Evolutionary conservation across 2,888 invertebrate species (phyloP), one percentile per base, ranked within the genome.

Genomic region (Helicoverpa assulta): DNA sequence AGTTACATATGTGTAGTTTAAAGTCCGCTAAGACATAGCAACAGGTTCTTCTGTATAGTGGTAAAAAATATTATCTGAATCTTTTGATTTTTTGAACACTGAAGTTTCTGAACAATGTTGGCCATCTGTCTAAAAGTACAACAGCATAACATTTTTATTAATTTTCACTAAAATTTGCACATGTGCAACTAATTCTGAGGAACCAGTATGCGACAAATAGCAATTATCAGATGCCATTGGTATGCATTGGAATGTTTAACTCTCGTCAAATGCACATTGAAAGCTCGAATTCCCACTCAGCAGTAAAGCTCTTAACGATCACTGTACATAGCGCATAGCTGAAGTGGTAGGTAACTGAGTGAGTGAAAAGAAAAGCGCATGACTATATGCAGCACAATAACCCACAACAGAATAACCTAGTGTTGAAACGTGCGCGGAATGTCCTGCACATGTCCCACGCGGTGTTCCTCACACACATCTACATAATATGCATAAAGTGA

Each of bases 381-480:
- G n/a, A 21, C 37, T 72, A 59, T 54, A 58, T 18, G 59, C 40
- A 54, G 54, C 51, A 64, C 40, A 71, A 63, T 63, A 71, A 57
- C 53, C 52, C 19, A 40, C 50, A 53, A 58, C 16, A 50, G 26
- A 53, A 50, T 47, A 71, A 50, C 47, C 56, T 26, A 50, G 40
- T 64, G 18, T 51, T 51, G 12, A 29, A 59, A 73, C 55, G 59
- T 73, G 55, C 10, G 40, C 6, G 33, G 65, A 51, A 73, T 73
- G 43, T 33, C 3, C 18, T 55, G 51, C 29, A 51, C 37, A 52
- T 29, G 50, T 58, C 37, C 47, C 53, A 70, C 26, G 29, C 26
- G n/a, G 10, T 12, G 29, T 16, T 2, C 47, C 47, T 26, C 6
- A 47, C 12, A 33, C 16, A 21, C 2, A 40, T 14, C 19, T 21